Conservation (phyloP, 2,888 invertebrate genomes). For the Lomographa bimaculata region DNA sequence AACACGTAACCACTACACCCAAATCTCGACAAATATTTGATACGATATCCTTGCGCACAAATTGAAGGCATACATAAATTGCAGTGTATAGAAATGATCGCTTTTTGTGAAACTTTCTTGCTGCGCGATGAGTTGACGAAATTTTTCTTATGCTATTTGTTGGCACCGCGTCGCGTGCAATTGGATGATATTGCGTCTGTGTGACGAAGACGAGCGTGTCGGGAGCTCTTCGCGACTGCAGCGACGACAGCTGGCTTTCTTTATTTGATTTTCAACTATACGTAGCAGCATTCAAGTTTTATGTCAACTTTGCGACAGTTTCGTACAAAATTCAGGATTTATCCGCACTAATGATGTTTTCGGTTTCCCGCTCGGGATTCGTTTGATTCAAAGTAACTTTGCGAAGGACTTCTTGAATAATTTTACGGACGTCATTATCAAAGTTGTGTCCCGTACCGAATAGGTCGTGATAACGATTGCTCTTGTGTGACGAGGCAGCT, state of each 20-base stretch:
- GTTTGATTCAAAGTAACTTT: conserved; percentile 30
- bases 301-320: conserved; percentile 48
- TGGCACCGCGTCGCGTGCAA: conserved; percentile 45
- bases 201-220: conserved; percentile 63
- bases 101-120: conserved; percentile 24
- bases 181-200: conserved; percentile 55
- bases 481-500: conserved; percentile 15
- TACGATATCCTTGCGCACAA: conserved; percentile 34
- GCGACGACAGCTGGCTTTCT: conserved; percentile 65
- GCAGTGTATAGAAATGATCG: conserved; percentile 28
- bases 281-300: conserved; percentile 58
- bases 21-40: conserved; percentile 45
- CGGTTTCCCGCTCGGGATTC: conserved; percentile 40
- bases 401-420: conserved; percentile 18
- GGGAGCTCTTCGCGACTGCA: conserved; percentile 61
- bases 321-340: conserved; percentile 41
- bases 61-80: conserved; percentile 35
- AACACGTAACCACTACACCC: conserved; percentile 50
- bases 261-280: conserved; percentile 74
- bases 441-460: conserved; percentile 7
- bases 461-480: conserved; percentile 11
- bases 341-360: conserved; percentile 48
- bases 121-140: conserved; percentile 33
- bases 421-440: conserved; percentile 11
- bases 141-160: conserved; percentile 44